Evolutionary conservation across 2,888 invertebrate species (phyloP).

Genomic region (Malthinus seriepunctatus): DNA sequence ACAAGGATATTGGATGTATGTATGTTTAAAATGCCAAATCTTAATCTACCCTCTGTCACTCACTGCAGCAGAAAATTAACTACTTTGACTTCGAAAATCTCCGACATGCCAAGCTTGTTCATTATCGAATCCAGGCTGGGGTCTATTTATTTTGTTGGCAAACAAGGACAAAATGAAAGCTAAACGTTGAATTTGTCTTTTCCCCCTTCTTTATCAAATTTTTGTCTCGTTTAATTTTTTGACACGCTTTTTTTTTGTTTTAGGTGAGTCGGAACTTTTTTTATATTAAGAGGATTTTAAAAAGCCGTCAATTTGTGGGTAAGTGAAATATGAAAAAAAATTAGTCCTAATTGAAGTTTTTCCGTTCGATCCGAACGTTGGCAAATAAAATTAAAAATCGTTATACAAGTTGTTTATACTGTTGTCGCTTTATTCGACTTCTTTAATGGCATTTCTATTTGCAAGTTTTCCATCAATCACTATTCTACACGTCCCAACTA

Average conservation of each 20-base stretch:
- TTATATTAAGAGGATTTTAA: not conserved
- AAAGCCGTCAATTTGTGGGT: too few relatives aligned
- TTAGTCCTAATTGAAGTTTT: too few relatives aligned
- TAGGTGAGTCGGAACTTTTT: slow-evolving; percentile 1
- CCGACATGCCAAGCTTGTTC: slow-evolving; percentile 32
- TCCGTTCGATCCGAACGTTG: too few relatives aligned
- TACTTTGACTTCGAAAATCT: slow-evolving; percentile 34
- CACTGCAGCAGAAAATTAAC: slow-evolving; percentile 35
- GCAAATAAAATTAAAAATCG: too few relatives aligned
- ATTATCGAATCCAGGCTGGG: slow-evolving; percentile 31
- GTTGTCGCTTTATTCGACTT: too few relatives aligned
- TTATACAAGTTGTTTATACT: too few relatives aligned
- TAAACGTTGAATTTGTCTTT: slow-evolving; percentile 21
- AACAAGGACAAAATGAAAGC: slow-evolving; percentile 24
- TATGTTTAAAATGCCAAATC: slow-evolving; percentile 35
- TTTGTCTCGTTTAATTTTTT: slow-evolving; percentile 3
- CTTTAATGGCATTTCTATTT: too few relatives aligned
- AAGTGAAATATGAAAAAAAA: too few relatives aligned
- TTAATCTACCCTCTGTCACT: slow-evolving; percentile 34
- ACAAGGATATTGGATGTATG: slow-evolving; percentile 36
- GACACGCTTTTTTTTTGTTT: not conserved
- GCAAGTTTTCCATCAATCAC: too few relatives aligned
- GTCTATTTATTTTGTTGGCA: slow-evolving; percentile 34
- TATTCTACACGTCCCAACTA: not conserved
- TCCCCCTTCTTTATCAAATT: slow-evolving; percentile 1